Evolutionary conservation across 2,888 invertebrate genomes (phyloP).

Genomic region (Amblyjoppa fuscipennis): DNA sequence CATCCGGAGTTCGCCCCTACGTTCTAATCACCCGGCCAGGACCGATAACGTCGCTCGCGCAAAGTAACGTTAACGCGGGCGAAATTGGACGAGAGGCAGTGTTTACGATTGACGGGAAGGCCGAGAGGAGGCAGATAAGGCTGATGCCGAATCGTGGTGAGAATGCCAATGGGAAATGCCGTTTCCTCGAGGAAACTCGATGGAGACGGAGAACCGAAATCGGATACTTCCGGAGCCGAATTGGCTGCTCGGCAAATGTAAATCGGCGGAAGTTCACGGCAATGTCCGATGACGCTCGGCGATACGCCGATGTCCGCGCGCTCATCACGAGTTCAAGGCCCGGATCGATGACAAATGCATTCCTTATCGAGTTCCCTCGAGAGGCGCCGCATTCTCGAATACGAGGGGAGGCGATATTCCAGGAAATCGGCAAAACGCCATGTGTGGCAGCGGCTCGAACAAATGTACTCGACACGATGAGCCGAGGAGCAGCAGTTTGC

Average conservation of each 20-base stretch:
- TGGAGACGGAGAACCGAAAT: not conserved
- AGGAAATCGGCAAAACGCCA: no score
- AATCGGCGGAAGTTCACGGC: no score
- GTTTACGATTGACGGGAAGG: constrained; percentile 61
- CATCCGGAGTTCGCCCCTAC: constrained; percentile 38
- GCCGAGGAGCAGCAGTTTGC: constrained; percentile 4
- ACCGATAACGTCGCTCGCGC: constrained; percentile 45
- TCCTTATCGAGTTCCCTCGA: no score
- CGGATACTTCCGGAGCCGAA: not conserved
- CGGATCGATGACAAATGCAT: no score
- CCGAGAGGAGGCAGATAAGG: constrained; percentile 43
- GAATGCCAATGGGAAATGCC: constrained; percentile 48
- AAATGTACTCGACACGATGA: not conserved
- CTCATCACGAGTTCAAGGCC: no score
- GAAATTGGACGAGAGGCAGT: constrained; percentile 58
- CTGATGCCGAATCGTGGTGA: constrained; percentile 49
- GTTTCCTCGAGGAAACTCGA: not conserved
- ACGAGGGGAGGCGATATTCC: no score
- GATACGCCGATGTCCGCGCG: no score
- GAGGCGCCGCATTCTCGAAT: no score
- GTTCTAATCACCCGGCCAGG: constrained; percentile 52
- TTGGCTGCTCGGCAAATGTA: no score
- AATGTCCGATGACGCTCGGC: no score
- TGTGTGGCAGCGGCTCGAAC: not conserved
- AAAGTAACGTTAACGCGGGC: constrained; percentile 62